Evolutionary conservation across 1,140 invertebrate species (phyloP), one percentile per base, ranked within the genome.

Genomic region (Phortica variegata): DNA sequence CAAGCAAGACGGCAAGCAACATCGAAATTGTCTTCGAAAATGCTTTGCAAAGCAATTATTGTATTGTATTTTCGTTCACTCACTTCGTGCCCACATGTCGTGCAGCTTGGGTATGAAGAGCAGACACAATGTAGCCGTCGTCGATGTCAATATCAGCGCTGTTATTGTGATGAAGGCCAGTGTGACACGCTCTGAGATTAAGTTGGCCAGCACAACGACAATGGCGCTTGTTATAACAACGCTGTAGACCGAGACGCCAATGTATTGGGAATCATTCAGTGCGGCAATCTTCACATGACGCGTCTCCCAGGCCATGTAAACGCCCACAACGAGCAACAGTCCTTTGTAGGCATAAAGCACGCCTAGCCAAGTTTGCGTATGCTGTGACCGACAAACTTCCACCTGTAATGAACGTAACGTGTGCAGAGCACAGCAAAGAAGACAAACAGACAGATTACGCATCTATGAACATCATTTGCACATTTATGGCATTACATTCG

Each of bases 221-320:
- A 92, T 87, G 4, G 86, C 83, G 36, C 89, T 90, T 20, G 89
- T 92, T 47, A 95, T 89, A 12, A 95, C 90, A 2, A 93, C 91
- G 41, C 89, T 92, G 73, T 96, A 95, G 1, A 96, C 91, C 54
- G 89, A 93, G 69, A 95, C 86, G 3, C 90, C 90, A 55, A 98
- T 97, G 76, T 97, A 96, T 73, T 97, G 94, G 12, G 93, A 96
- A 77, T 98, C 96, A 74, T 98, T 98, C 8, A 98, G 78, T 0
- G 93, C 94, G n/a, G 93, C 90, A 58, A 98, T 95, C 75, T 91
- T 96, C 1, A 98, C 94, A 62, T 95, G 89, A 40, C 95, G 85
- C 10, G 95, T 98, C 80, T 98, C 94, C 95, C 95, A 98, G 1
- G 95, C 95, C 85, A 98, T 90, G 77, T 97, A 98, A 34, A 95